These are phyloP conservation scores for Coendou prehensilis DNA, from an alignment of 2,797 vertebrate species.

Conservation along the genomic window DNA sequence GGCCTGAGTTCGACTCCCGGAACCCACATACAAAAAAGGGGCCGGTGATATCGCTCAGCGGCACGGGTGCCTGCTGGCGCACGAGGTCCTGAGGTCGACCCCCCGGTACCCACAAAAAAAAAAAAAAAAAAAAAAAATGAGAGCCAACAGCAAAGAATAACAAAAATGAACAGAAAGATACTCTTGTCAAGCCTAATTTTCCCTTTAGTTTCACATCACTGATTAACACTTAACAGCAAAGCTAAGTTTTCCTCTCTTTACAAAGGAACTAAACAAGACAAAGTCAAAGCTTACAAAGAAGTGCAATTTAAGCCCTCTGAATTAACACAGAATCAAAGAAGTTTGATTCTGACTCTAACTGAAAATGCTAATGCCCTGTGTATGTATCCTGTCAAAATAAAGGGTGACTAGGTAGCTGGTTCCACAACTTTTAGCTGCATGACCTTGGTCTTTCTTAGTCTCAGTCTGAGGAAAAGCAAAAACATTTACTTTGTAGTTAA, in stretches of 20 bases:
- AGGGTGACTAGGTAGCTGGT: not conserved
- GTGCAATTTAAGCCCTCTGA: constrained; percentile 23
- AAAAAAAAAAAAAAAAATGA: too few species aligned
- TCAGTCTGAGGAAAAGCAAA: constrained; percentile 60
- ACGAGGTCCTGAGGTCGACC: too few species aligned
- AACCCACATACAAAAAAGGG: too few species aligned
- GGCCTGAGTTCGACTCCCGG: too few species aligned
- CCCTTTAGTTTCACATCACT: constrained; percentile 7
- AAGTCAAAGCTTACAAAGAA: constrained; percentile 48
- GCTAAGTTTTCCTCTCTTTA: not conserved
- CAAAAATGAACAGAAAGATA: constrained; percentile 18
- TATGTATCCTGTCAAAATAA: constrained; percentile 38
- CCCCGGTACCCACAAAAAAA: too few species aligned
- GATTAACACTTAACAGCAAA: constrained; percentile 47
- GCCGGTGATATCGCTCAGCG: too few species aligned
- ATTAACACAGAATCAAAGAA: constrained; percentile 3
- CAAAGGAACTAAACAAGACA: constrained; percentile 48
- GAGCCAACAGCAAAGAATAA: constrained; percentile 26
- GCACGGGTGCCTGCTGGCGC: too few species aligned
- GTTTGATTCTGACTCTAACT: not conserved
- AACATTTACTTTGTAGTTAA: constrained; percentile 64
- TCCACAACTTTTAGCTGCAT: not conserved
- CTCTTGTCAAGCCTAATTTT: constrained; percentile 4
- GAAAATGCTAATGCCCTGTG: not conserved
- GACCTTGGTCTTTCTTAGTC: not conserved